Base-by-base conservation (phyloP, 2,113 vertebrate genomes). In the Oceanodroma tethys region DNA sequence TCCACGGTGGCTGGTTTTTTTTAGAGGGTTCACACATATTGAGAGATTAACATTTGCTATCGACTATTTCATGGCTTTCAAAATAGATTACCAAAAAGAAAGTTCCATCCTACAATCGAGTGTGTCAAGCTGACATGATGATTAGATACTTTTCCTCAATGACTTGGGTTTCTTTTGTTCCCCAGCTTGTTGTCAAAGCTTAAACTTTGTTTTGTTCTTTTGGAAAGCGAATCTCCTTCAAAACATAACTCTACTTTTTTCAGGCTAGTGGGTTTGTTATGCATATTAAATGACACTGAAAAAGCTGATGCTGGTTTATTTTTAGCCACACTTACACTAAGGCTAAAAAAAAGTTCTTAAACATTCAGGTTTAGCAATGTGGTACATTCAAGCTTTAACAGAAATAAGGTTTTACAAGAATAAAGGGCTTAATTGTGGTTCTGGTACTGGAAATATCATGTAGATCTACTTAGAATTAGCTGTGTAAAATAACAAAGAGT, bases 11-110 rank as follows among this genome's bases (percentile, higher is more conserved):
- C 40, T 72, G 40, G 40, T 16, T 55, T 65, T 87, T 89, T 91
- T 87, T 59, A 38, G 72, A 89, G 56, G 42, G 72, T 91, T 97
- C 96, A 96, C 87, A 93, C 89, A 92, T 95, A 91, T 96, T 96
- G 84, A 95, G 93, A 96, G 90, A 97, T 96, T 91, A 96, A 95
- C 94, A 97, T 97, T 97, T 92, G 93, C 81, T 97, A 96, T 88
- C 50, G 4, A 88, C 81, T 68, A 82, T 93, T 95, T 96, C 95
- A 97, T 62, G 87, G 96, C 59, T 96, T 97, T 97, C 95, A 94
- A 95, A 96, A 95, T 81, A 84, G 58, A 92, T 93, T 83, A 95
- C 27, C 4, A 8, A 79, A 92, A 94, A 86, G 76, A 88, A 90
- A 78, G 83, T 80, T 67, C 87, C 38, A 6, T 79, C 34, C 2